Percentiles rank a stretch among this genome's conserved stretches.
phyloP scores from a whole-genome alignment of 37 sponge, comb jelly and placozoan species.

The Lycopodina hypogea region DNA sequence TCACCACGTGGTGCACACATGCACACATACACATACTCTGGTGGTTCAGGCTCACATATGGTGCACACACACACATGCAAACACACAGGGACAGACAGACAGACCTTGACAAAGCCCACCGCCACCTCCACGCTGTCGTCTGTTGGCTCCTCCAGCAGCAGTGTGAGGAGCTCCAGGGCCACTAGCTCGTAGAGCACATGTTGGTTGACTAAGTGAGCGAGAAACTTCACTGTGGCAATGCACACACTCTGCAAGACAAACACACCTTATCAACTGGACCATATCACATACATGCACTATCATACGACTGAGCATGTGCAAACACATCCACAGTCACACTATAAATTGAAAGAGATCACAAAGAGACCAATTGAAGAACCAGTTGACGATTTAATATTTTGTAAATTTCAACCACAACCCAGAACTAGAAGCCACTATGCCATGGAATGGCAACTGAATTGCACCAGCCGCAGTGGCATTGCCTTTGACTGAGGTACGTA shows the following conservation, averaged over 20 bases:
- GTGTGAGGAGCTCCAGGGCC: conserved; percentile 88
- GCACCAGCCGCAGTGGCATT: too few relatives aligned
- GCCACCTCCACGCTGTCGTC: conserved; percentile 96
- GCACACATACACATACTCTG: neutral
- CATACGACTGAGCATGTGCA: too few relatives aligned
- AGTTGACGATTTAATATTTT: too few relatives aligned
- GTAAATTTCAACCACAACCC: too few relatives aligned
- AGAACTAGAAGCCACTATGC: too few relatives aligned
- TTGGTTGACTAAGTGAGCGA: conserved; percentile 98
- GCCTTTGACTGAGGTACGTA: too few relatives aligned
- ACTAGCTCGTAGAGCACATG: conserved; percentile 85
- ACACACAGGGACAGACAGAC: neutral
- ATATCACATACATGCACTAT: neutral
- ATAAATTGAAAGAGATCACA: too few relatives aligned
- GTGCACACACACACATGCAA: neutral
- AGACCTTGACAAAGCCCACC: conserved; percentile 78
- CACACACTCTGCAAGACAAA: conserved; percentile 55
- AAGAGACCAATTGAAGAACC: neutral
- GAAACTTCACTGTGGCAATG: conserved; percentile 82
- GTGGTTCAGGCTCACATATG: neutral
- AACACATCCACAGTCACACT: too few relatives aligned
- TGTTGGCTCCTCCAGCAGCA: conserved; percentile 89
- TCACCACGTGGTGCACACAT: neutral
- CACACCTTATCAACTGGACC: neutral
- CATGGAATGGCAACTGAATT: too few relatives aligned